Percentiles rank a stretch among this genome's conserved stretches.
Conservation (phyloP, 2,888 invertebrate genomes). For the Epinotia brunnichana region DNA sequence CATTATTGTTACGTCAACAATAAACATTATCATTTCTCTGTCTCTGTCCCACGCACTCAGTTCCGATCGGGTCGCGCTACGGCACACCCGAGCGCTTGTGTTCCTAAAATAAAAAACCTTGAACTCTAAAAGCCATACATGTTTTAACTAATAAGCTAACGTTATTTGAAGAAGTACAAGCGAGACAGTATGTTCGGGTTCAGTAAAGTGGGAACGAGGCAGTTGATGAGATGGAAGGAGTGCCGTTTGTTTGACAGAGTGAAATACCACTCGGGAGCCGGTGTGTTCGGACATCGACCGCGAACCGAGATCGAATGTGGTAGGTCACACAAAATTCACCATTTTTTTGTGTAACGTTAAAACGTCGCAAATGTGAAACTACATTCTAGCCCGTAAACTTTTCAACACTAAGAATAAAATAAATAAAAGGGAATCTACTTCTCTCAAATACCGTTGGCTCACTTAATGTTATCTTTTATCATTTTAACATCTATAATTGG, state of each 20-base stretch:
- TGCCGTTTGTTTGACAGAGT: conserved; percentile 54
- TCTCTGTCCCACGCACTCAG: conserved; percentile 51
- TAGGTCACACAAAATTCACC: conserved; percentile 53
- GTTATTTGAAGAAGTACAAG: conserved; percentile 44
- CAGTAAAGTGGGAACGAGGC: conserved; percentile 64
- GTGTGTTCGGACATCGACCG: conserved; percentile 85
- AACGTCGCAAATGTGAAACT: too few species aligned
- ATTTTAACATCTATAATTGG: not conserved
- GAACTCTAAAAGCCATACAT: conserved; percentile 27
- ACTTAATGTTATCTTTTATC: not conserved
- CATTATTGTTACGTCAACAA: conserved; percentile 51
- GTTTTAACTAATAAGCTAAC: conserved; percentile 46
- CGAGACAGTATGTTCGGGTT: conserved; percentile 64
- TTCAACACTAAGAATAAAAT: too few species aligned
- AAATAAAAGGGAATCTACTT: too few species aligned
- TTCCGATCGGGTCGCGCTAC: conserved; percentile 52
- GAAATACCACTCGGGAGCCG: conserved; percentile 82
- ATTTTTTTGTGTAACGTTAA: too few species aligned
- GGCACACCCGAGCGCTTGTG: conserved; percentile 67
- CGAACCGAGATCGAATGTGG: conserved; percentile 66
- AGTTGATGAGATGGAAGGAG: conserved; percentile 62
- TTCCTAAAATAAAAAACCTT: conserved; percentile 41
- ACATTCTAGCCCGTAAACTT: too few species aligned
- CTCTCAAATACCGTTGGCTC: not conserved
- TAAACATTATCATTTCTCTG: conserved; percentile 45